Percentiles rank a stretch among this genome's conserved stretches.
Conservation (phyloP, 1,140 invertebrate species). For the Phenacoccus solenopsis region DNA sequence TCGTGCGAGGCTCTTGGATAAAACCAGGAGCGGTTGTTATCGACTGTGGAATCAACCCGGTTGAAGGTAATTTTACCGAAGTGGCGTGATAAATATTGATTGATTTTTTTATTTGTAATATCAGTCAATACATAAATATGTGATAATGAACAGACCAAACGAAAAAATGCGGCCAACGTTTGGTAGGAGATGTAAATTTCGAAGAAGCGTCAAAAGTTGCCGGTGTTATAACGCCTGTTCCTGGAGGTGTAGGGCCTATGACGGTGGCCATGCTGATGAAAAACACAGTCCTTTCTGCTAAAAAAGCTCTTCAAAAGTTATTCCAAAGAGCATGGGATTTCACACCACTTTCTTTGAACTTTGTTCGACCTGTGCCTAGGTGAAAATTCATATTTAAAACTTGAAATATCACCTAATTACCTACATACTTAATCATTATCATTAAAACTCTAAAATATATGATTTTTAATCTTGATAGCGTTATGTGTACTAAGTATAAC, state of each 20-base stretch:
- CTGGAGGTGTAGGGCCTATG: constrained; percentile 96
- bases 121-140: too few relatives aligned
- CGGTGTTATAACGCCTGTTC: constrained; percentile 88
- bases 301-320: constrained; percentile 43
- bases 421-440: too few relatives aligned
- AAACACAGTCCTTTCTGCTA: constrained; percentile 81
- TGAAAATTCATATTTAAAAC: too few relatives aligned
- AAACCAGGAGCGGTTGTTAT: constrained; percentile 98
- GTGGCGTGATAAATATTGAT: background rate
- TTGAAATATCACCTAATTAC: too few relatives aligned
- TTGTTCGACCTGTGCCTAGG: constrained; percentile 56
- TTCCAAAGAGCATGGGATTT: constrained; percentile 49
- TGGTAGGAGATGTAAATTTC: constrained; percentile 93
- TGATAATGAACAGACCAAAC: constrained; percentile 51
- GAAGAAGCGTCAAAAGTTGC: constrained; percentile 64
- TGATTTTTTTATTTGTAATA: background rate
- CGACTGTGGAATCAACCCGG: constrained; percentile 95
- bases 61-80: constrained; percentile 54
- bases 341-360: constrained; percentile 42
- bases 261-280: constrained; percentile 96
- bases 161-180: constrained; percentile 65
- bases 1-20: constrained; percentile 93
- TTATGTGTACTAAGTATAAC: too few relatives aligned
- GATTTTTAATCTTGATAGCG: too few relatives aligned
- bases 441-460: too few relatives aligned